Evolutionary conservation across 2,113 vertebrate genomes (phyloP).

Genomic region (Cinclus cinclus): DNA sequence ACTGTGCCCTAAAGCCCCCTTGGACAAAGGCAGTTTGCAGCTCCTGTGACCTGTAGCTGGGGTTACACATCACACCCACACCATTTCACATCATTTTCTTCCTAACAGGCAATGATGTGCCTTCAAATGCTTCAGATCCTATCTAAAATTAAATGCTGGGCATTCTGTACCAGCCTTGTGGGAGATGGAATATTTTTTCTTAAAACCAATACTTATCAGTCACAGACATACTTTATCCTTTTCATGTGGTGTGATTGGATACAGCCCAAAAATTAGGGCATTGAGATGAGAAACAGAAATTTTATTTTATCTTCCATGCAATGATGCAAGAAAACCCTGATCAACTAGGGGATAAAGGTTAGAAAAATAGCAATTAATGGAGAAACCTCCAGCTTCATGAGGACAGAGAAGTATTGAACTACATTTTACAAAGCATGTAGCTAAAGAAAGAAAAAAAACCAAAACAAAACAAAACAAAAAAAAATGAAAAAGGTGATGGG

Average conservation of each 20-base stretch:
- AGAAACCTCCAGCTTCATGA: neutral
- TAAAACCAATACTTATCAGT: constrained; percentile 35
- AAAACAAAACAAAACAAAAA: neutral
- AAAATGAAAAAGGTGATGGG: neutral
- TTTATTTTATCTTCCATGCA: neutral
- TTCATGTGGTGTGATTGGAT: neutral
- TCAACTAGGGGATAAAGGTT: neutral
- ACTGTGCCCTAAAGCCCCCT: neutral
- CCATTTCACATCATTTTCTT: neutral
- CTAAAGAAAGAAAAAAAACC: neutral
- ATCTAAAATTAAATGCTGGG: constrained; percentile 53
- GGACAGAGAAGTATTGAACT: neutral
- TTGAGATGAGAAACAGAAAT: neutral
- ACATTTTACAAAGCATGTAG: neutral
- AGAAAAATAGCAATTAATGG: neutral
- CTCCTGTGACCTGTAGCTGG: neutral
- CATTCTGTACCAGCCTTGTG: neutral
- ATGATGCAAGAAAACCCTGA: neutral
- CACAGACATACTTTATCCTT: neutral
- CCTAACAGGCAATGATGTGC: neutral
- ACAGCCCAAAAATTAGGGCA: neutral
- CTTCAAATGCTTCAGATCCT: constrained; percentile 29
- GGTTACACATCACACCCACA: neutral
- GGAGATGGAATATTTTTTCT: neutral
- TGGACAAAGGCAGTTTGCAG: neutral